These are phyloP conservation scores for Microctonus hyperodae DNA, from an alignment of 2,888 invertebrate genomes.

Conservation along the genomic window DNA sequence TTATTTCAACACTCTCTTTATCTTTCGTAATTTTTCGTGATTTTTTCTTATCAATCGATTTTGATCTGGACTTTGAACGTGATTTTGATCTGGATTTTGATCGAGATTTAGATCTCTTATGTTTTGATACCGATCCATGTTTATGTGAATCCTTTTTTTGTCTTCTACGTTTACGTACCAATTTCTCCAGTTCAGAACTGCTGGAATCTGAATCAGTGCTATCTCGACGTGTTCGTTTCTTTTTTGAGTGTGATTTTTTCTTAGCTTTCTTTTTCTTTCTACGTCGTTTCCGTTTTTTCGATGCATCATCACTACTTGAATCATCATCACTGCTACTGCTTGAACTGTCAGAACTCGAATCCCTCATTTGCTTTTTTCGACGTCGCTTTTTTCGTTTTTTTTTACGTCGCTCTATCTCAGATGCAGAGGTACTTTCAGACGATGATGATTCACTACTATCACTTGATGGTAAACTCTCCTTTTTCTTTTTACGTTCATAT, in stretches of 20 bases:
- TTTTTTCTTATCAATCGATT: constrained; percentile 12
- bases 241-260: constrained; percentile 47
- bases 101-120: constrained; percentile 4
- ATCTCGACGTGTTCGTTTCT: constrained; percentile 48
- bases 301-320: constrained; percentile 50
- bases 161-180: constrained; percentile 15
- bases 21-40: constrained; percentile 4
- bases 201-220: constrained; percentile 49
- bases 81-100: constrained; percentile 4
- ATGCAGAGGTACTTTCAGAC: constrained; percentile 30
- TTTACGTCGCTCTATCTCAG: constrained; percentile 22
- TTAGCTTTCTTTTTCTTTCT: constrained; percentile 50
- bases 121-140: constrained; percentile 28
- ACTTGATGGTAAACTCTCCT: constrained; percentile 31
- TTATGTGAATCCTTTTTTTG: constrained; percentile 2
- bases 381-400: constrained; percentile 37
- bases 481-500: constrained; percentile 20
- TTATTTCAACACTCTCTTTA: neutral
- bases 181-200: constrained; percentile 42
- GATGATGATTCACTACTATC: constrained; percentile 40
- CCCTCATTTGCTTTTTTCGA: constrained; percentile 41
- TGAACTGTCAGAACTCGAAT: constrained; percentile 42
- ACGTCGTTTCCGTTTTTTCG: constrained; percentile 44
- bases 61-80: neutral
- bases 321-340: constrained; percentile 48